A percentile compares a stretch with the other conserved stretches of the same genome.
phyloP scores from a whole-genome alignment of 2,888 invertebrate genomes.

The Perizoma affinitatum region DNA sequence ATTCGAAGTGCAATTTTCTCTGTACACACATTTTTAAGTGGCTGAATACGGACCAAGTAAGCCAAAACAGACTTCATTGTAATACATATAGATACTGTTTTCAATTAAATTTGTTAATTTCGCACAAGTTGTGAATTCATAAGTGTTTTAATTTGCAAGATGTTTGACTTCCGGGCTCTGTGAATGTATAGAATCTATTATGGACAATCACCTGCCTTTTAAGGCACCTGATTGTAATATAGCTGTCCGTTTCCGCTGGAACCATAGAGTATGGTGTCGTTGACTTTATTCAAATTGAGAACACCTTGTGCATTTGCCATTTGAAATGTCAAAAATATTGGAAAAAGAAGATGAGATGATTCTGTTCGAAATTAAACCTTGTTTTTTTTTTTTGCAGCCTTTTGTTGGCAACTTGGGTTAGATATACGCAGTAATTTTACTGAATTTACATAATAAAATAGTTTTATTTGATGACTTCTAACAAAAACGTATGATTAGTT shows the following conservation, averaged over 20 bases:
- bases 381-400: too few species aligned
- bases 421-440: too few species aligned
- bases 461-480: too few species aligned
- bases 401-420: too few species aligned
- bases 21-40: background rate
- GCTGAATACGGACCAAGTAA: too few species aligned
- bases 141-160: slow-evolving; percentile 40
- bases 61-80: too few species aligned
- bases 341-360: background rate
- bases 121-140: slow-evolving; percentile 24
- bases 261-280: slow-evolving; percentile 18
- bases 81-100: too few species aligned
- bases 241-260: slow-evolving; percentile 36
- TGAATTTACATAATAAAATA: too few species aligned
- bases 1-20: slow-evolving; percentile 9
- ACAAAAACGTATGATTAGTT: too few species aligned
- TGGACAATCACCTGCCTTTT: slow-evolving; percentile 40
- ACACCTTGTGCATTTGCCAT: slow-evolving; percentile 9
- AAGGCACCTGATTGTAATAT: slow-evolving; percentile 28
- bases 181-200: slow-evolving; percentile 35
- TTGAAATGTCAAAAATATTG: background rate
- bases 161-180: slow-evolving; percentile 41
- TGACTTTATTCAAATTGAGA: slow-evolving; percentile 24
- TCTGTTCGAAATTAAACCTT: too few species aligned
- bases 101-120: background rate